Conservation (phyloP, 2,888 invertebrate species). For the Hemistola chrysoprasaria region DNA sequence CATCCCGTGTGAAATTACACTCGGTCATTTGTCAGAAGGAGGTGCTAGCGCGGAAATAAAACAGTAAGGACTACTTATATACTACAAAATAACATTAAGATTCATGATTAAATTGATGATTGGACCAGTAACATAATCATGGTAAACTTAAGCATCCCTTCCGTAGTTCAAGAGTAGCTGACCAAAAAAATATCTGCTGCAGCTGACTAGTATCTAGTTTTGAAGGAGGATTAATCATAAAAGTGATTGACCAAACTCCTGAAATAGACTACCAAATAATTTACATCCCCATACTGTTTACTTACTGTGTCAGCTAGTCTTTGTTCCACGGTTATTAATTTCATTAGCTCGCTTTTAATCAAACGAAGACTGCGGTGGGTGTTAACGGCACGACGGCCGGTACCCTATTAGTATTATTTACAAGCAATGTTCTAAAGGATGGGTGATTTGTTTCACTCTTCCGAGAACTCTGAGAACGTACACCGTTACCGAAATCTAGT, state of each 20-base stretch:
- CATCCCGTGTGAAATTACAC: constrained; percentile 76
- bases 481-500: constrained; percentile 27
- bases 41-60: constrained; percentile 39
- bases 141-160: too few species aligned
- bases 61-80: constrained; percentile 20
- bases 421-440: constrained; percentile 36
- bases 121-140: too few species aligned
- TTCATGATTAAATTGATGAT: too few species aligned
- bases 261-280: too few species aligned
- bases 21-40: constrained; percentile 76
- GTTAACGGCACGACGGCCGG: constrained; percentile 45
- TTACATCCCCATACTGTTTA: constrained; percentile 13
- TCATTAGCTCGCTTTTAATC: constrained; percentile 76
- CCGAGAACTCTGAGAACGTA: constrained; percentile 18
- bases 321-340: constrained; percentile 74
- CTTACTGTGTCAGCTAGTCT: constrained; percentile 33
- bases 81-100: background rate
- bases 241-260: too few species aligned
- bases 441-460: constrained; percentile 20
- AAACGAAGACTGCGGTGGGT: constrained; percentile 56
- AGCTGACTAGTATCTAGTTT: too few species aligned
- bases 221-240: too few species aligned
- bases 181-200: too few species aligned
- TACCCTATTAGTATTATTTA: constrained; percentile 48
- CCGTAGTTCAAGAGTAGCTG: too few species aligned